Percentiles rank a stretch among this genome's conserved stretches.
Evolutionary conservation across 2,797 vertebrate species (phyloP).

Genomic region (Ceyx erithaca): DNA sequence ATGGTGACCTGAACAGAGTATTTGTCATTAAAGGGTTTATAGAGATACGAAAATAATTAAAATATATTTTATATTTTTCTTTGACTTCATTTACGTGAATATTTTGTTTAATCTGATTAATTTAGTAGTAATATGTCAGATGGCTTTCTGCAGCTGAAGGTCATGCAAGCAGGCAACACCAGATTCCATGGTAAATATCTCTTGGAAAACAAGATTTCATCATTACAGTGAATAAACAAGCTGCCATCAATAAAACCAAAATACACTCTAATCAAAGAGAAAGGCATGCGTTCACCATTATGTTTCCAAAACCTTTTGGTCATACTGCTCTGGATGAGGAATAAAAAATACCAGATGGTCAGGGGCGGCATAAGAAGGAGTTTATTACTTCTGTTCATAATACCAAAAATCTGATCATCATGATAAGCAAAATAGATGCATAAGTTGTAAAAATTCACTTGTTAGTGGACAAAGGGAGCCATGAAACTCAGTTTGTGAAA

Average conservation of each 20-base stretch:
- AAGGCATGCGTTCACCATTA: neutral
- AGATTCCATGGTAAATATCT: neutral
- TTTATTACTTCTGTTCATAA: neutral
- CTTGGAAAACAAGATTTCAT: slow-evolving; percentile 15
- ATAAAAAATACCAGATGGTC: slow-evolving; percentile 27
- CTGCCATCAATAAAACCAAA: neutral
- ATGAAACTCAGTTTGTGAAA: neutral
- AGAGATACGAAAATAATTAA: neutral
- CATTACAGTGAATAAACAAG: neutral
- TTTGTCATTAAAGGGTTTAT: neutral
- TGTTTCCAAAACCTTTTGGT: slow-evolving; percentile 25
- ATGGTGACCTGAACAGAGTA: neutral
- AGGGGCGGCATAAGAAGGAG: neutral
- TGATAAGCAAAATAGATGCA: neutral
- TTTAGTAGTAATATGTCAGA: neutral
- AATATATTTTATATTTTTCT: neutral
- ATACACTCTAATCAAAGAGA: neutral
- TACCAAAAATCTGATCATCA: neutral
- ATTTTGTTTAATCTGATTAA: neutral
- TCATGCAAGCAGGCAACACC: neutral
- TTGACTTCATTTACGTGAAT: neutral
- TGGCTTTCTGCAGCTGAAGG: neutral
- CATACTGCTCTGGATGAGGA: neutral
- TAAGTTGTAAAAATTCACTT: neutral
- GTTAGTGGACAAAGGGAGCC: neutral